Evolutionary conservation across 30 jellyfish, hydroid and myxozoan genomes (phyloP), one percentile per base, ranked within the genome.

Genomic region (Turritopsis rubra): DNA sequence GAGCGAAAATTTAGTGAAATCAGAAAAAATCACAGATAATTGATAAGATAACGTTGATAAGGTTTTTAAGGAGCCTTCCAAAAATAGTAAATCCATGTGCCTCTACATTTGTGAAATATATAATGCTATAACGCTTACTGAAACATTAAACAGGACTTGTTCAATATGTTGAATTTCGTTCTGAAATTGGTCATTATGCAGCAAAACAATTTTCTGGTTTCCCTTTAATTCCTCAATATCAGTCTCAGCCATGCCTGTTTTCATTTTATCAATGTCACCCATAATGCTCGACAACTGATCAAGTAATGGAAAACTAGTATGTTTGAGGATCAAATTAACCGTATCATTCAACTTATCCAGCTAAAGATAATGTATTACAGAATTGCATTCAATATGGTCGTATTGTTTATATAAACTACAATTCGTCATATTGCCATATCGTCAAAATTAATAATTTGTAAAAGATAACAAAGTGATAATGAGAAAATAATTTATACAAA

Each of bases 181-280:
- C 0, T 53, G 54, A 25, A 41, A 80, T 65, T 80, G 65, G 18
- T 18, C 66, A 20, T 23, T 1, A 26, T 66, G 31, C 1, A 24
- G n/a, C 41, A 41, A 26, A 21, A 52, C 21, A 8, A 21, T 53
- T 26, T 54, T 80, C 28, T 66, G 31, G 8, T n/a, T 54, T 1
- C 26, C 87, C 28, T 65, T 53, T 41, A 80, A 53, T 28, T 80
- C 75, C 70, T 80, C 87, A 53, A 80, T 80, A 52, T 80, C 84
- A 53, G 87, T 80, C 41, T 80, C 87, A 18, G 87, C 87, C 87
- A 80, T 80, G 7, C 87, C 87, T 52, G 87, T 52, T n/a, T 80
- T 80, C 28, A 80, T 0, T 31, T 28, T 80, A 65, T 80, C 87
- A 18, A 80, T 18, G 28, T 80, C 87, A 18, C 28, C 30, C 29